A percentile compares a stretch with the other conserved stretches of the same genome.
phyloP scores from a whole-genome alignment of 2,888 invertebrate genomes.

The Drosophila melanocephala region DNA sequence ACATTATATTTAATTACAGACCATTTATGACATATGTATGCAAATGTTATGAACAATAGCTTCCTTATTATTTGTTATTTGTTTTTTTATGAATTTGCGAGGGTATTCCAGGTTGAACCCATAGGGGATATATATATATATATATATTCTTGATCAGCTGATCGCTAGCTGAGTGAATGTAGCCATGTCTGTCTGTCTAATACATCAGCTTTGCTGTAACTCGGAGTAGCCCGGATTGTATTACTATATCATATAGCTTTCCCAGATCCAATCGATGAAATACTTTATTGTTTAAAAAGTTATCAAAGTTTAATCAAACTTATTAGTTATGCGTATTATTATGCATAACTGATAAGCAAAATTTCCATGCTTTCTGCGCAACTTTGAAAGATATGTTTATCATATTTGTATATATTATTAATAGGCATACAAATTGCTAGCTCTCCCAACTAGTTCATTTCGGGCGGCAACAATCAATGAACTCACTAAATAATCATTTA shows the following conservation, averaged over 20 bases:
- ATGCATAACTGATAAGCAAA: not conserved
- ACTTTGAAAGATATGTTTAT: not conserved
- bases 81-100: not conserved
- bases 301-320: not conserved
- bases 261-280: not conserved
- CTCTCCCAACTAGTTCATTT: not conserved
- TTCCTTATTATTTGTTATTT: not conserved
- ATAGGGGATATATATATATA: not conserved
- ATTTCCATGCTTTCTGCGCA: too few relatives aligned
- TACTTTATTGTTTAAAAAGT: not conserved
- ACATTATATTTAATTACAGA: not conserved
- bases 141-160: not conserved
- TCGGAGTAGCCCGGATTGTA: too few relatives aligned
- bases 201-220: too few relatives aligned
- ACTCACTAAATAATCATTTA: not conserved
- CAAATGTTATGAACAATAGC: not conserved
- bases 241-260: not conserved
- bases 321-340: too few relatives aligned
- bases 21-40: not conserved
- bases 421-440: not conserved
- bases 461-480: slow-evolving; percentile 4
- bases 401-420: not conserved
- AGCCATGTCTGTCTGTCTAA: not conserved
- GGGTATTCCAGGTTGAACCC: not conserved
- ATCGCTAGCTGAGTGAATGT: not conserved